Percentiles rank a stretch among this genome's conserved stretches.
These are phyloP conservation scores for Numenius arquata DNA, from an alignment of 2,113 vertebrate genomes.

Conservation along the genomic window DNA sequence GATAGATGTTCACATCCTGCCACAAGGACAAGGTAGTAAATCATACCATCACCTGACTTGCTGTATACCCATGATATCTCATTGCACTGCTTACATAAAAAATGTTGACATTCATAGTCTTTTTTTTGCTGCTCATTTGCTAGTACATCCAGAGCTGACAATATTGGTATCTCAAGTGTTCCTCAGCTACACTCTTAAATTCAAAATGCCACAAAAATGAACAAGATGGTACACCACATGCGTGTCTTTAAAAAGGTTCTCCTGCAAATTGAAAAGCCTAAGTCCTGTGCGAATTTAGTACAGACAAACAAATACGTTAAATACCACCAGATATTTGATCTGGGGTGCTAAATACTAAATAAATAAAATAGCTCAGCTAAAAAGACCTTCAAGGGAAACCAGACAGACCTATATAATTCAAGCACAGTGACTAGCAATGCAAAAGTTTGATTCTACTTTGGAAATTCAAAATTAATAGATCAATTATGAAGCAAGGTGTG, in stretches of 20 bases:
- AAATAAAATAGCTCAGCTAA: slow-evolving; percentile 68
- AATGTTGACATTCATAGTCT: background rate
- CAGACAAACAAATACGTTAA: slow-evolving; percentile 76
- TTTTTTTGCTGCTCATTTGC: background rate
- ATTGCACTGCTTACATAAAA: background rate
- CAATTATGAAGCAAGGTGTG: background rate
- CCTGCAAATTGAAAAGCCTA: slow-evolving; percentile 36
- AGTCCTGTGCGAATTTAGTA: slow-evolving; percentile 61
- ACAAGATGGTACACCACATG: background rate
- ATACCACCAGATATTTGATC: slow-evolving; percentile 71
- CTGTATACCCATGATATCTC: background rate
- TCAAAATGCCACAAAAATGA: background rate
- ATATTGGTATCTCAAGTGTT: background rate
- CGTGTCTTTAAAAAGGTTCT: slow-evolving; percentile 12
- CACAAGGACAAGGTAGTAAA: background rate
- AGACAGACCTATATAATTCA: slow-evolving; percentile 61
- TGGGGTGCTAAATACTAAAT: slow-evolving; percentile 66
- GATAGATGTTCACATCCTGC: background rate
- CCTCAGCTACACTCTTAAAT: background rate
- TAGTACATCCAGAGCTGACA: background rate
- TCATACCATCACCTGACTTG: background rate
- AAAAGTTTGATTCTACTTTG: slow-evolving; percentile 37
- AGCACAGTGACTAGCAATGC: slow-evolving; percentile 61
- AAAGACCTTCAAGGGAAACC: slow-evolving; percentile 72
- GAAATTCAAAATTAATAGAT: slow-evolving; percentile 20